Percentiles rank a stretch among this genome's conserved stretches.
phyloP scores from a whole-genome alignment of 2,113 vertebrate species.

The Australoheros scitulus region DNA sequence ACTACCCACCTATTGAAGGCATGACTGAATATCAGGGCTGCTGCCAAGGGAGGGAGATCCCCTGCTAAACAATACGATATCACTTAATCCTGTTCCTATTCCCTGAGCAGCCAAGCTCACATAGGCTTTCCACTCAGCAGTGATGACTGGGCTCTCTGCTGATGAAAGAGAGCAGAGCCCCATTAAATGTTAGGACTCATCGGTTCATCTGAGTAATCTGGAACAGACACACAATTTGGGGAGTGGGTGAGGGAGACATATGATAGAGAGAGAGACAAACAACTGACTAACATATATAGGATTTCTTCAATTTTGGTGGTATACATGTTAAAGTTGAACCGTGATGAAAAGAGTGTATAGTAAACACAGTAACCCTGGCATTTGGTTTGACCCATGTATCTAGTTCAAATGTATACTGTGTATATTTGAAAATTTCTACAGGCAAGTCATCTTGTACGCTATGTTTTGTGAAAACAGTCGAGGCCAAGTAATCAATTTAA shows the following conservation, averaged over 20 bases:
- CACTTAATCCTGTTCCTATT: slow-evolving; percentile 64
- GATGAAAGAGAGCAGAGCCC: slow-evolving; percentile 75
- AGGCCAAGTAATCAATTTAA: background rate
- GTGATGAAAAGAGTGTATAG: background rate
- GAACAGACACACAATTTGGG: slow-evolving; percentile 55
- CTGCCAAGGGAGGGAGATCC: slow-evolving; percentile 66
- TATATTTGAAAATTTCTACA: background rate
- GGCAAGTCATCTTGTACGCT: background rate
- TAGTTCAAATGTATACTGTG: too few relatives aligned
- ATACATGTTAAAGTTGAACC: background rate
- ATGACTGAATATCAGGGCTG: slow-evolving; percentile 51
- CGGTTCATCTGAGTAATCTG: slow-evolving; percentile 78
- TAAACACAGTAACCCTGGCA: background rate
- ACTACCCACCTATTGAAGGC: slow-evolving; percentile 63
- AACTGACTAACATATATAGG: slow-evolving; percentile 14
- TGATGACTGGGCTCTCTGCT: slow-evolving; percentile 69
- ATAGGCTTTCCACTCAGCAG: slow-evolving; percentile 66
- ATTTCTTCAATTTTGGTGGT: background rate
- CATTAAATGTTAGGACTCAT: slow-evolving; percentile 74
- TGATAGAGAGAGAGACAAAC: slow-evolving; percentile 18
- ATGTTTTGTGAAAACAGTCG: background rate
- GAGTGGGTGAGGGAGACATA: slow-evolving; percentile 6
- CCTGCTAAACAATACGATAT: slow-evolving; percentile 72
- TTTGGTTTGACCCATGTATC: background rate
- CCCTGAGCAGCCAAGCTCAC: slow-evolving; percentile 57